Conservation (phyloP, 2,797 vertebrate species). For the Harpagifer antarcticus region DNA sequence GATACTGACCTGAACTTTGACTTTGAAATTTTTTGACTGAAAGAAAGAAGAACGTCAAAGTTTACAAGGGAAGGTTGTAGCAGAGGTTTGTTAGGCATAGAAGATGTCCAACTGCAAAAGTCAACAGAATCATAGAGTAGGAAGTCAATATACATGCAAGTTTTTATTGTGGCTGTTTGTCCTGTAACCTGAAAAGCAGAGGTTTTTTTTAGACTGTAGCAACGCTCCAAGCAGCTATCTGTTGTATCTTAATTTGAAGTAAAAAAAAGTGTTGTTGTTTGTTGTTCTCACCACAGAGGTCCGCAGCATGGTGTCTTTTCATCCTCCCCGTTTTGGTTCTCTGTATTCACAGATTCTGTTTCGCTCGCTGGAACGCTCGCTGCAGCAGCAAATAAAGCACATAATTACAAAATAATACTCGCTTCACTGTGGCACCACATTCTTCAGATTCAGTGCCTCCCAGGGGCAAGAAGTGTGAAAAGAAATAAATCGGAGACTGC, state of each 20-base stretch:
- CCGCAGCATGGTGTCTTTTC: constrained; percentile 92
- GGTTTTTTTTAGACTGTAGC: neutral
- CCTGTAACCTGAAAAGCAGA: neutral
- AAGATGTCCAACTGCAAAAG: neutral
- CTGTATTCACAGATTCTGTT: constrained; percentile 96
- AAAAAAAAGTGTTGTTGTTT: constrained; percentile 3
- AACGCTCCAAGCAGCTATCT: neutral
- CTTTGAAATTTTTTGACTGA: constrained; percentile 97
- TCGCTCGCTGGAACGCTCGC: constrained; percentile 96
- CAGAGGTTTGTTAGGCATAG: neutral
- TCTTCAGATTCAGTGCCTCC: constrained; percentile 30
- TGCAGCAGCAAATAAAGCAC: constrained; percentile 76
- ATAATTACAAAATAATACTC: constrained; percentile 35
- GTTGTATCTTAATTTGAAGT: neutral
- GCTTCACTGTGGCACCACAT: neutral
- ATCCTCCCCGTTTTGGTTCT: constrained; percentile 92
- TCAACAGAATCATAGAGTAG: neutral
- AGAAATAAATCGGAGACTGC: constrained; percentile 1
- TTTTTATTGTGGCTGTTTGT: constrained; percentile 2
- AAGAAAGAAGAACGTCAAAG: constrained; percentile 77
- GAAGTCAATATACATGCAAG: neutral
- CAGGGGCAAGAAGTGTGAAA: constrained; percentile 9
- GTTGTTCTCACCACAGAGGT: constrained; percentile 90
- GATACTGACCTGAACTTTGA: constrained; percentile 98
- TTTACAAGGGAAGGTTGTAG: constrained; percentile 31